Evolutionary conservation across 2,888 invertebrate species (phyloP).

Genomic region (Drosophila trichaetosa): DNA sequence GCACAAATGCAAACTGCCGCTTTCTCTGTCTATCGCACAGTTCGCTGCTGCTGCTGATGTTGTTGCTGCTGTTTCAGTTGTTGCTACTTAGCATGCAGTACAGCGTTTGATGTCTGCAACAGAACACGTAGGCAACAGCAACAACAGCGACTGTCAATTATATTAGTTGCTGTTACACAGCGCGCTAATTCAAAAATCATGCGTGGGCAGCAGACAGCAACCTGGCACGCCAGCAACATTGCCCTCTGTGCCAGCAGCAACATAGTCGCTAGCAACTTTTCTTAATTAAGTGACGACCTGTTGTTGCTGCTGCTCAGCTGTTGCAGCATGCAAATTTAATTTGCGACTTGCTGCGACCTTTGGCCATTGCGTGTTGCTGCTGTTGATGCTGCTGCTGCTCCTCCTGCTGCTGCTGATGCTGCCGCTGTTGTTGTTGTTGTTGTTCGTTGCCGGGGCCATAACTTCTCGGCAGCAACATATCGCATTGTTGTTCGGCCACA

Average conservation of each 20-base stretch:
- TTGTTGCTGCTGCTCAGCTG: conserved; percentile 49
- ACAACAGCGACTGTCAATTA: conserved; percentile 72
- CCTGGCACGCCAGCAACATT: conserved; percentile 59
- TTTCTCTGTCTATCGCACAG: conserved; percentile 40
- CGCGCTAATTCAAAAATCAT: conserved; percentile 83
- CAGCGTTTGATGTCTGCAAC: conserved; percentile 71
- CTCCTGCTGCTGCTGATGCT: conserved; percentile 30
- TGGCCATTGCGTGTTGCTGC: conserved; percentile 60
- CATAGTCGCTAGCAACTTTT: conserved; percentile 65
- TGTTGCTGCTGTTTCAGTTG: conserved; percentile 31
- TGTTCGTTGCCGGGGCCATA: conserved; percentile 46
- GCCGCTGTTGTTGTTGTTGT: conserved; percentile 21
- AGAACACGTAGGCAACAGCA: conserved; percentile 71
- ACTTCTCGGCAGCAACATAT: conserved; percentile 55
- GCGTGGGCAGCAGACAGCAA: conserved; percentile 79
- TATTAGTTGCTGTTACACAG: conserved; percentile 74
- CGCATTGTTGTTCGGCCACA: conserved; percentile 56
- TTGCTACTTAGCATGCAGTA: conserved; percentile 73
- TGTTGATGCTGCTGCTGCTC: conserved; percentile 20
- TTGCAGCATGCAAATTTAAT: conserved; percentile 78
- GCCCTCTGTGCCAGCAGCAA: conserved; percentile 56
- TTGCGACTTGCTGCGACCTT: conserved; percentile 63
- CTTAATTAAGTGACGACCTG: conserved; percentile 76
- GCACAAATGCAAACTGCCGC: conserved; percentile 18
- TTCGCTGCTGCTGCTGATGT: background rate